Evolutionary conservation across 1,140 invertebrate species (phyloP).

Genomic region (Scaptomyza pallida): DNA sequence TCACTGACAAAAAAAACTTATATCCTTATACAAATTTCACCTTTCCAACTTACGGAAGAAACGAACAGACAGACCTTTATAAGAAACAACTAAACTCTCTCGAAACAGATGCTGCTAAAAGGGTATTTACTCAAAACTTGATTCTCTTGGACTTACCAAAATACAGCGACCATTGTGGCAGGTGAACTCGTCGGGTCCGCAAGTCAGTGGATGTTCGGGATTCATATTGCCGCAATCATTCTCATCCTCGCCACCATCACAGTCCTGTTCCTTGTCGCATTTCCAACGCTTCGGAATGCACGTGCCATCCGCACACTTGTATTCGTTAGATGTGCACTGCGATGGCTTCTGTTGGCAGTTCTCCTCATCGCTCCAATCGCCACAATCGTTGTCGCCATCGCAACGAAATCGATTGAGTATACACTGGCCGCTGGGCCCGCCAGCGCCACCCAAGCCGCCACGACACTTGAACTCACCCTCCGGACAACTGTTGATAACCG

Average conservation of each 20-base stretch:
- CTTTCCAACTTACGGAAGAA: no score
- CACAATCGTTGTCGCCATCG: conserved; percentile 94
- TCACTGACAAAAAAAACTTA: no score
- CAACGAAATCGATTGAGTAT: conserved; percentile 91
- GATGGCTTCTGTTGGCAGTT: conserved; percentile 86
- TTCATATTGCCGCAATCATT: conserved; percentile 86
- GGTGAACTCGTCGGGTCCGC: conserved; percentile 88
- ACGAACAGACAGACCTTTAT: no score
- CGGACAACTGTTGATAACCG: conserved; percentile 86
- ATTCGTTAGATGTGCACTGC: conserved; percentile 76
- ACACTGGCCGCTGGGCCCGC: conserved; percentile 86
- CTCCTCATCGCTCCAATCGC: conserved; percentile 93
- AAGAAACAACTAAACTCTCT: no score
- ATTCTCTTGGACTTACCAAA: conserved; percentile 85
- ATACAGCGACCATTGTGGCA: conserved; percentile 89
- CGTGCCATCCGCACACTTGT: conserved; percentile 87
- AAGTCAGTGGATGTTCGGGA: conserved; percentile 86
- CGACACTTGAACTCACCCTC: conserved; percentile 90
- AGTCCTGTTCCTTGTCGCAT: conserved; percentile 92
- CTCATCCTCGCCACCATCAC: conserved; percentile 92
- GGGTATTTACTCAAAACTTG: no score
- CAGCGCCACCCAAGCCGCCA: conserved; percentile 85
- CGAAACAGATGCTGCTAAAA: no score
- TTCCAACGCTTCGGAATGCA: conserved; percentile 91
- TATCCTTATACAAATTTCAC: no score